phyloP scores from a whole-genome alignment of 2,888 invertebrate genomes.

The Leucophora obtusa region DNA sequence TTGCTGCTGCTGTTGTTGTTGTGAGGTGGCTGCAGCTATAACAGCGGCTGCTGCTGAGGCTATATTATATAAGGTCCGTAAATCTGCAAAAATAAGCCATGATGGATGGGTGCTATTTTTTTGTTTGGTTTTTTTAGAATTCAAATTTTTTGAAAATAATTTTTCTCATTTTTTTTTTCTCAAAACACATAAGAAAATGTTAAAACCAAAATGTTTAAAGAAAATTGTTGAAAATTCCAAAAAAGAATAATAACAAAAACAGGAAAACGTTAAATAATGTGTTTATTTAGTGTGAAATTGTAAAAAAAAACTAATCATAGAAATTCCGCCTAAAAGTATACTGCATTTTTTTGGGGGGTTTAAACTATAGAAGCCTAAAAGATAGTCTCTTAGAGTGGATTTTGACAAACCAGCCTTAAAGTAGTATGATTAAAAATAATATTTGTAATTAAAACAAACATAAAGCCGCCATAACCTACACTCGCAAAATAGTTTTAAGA shows the following conservation, averaged over 20 bases:
- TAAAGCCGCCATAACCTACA: conserved; percentile 61
- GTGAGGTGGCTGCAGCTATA: conserved; percentile 69
- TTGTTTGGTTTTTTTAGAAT: conserved; percentile 48
- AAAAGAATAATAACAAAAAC: conserved; percentile 3
- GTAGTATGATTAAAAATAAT: neutral
- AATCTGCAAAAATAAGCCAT: conserved; percentile 78
- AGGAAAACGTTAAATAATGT: neutral
- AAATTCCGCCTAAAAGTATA: conserved; percentile 1
- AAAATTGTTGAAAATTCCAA: conserved; percentile 6
- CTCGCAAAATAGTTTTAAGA: conserved; percentile 35
- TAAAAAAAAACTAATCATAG: neutral
- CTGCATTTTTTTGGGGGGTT: neutral
- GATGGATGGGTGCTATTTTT: conserved; percentile 65
- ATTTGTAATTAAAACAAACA: neutral
- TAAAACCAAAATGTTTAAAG: neutral
- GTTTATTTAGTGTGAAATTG: neutral
- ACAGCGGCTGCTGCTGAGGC: conserved; percentile 77
- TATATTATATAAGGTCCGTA: conserved; percentile 78
- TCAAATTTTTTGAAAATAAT: conserved; percentile 37
- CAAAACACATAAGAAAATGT: conserved; percentile 11
- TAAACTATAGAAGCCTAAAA: neutral
- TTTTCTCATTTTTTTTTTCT: conserved; percentile 23
- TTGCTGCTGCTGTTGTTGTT: conserved; percentile 58
- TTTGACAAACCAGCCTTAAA: conserved; percentile 12
- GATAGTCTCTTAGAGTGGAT: neutral